Base-by-base conservation (phyloP, 2,888 invertebrate genomes). In the Auanema sp. region DNA sequence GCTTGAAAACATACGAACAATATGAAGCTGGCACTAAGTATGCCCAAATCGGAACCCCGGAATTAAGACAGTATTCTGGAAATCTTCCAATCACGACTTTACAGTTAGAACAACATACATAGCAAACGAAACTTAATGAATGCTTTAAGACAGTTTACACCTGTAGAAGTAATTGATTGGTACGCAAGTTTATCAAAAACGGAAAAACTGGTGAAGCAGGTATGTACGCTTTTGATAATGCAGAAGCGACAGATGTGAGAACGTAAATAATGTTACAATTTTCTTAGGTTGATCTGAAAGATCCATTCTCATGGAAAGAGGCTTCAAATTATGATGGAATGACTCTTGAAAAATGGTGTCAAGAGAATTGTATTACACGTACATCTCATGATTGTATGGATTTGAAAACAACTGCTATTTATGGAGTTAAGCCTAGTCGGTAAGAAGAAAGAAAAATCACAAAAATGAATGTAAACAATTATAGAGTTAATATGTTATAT, bases 1-100 rank as follows among this genome's bases (percentile, higher is more conserved):
- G 80, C 0, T 67, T 85, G 5, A 72, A 83, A 47, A 84, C 84
- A 0, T 82, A 79, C 60, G 72, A 71, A 14, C 76, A 75, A 54
- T 72, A 66, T 52, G 78, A 76, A 61, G 75, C 72, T 58, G 80
- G 82, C 23, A 71, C 63, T 8, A 82, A 82, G 64, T 57, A 76
- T 59, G 71, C 77, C 64, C 81, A 81, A 58, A 58, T 79, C 33
- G 79, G 79, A 33, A 61, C 52, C 8, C 67, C 69, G 16, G 67
- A 69, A 54, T 57, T 67, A 11, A 56, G 72, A 42, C 60, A 62
- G n/a, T 72, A 72, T 53, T 11, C 52, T 14, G 59, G 68, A 2
- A 55, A 57, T n/a, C 51, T 69, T 50, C 68, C 69, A 12, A 64
- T 70, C 11, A 52, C 58, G 43, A 66, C 61, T 40, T 16, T 65